Evolutionary conservation across 2,888 invertebrate species (phyloP).

Genomic region (Eupelmus urozonus): DNA sequence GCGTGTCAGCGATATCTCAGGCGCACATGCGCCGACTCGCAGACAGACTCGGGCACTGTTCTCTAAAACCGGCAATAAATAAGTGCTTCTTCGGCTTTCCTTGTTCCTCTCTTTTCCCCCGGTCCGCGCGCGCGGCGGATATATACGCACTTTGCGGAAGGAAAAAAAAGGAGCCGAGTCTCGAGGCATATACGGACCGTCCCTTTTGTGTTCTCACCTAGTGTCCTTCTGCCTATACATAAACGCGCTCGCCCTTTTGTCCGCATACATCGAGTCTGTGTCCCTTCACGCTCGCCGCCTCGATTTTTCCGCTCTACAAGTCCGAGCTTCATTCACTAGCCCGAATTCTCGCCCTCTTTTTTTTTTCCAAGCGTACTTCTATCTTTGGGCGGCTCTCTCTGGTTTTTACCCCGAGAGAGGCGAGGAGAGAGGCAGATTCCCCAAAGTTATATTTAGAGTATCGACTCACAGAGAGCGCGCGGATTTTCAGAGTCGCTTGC

Average conservation of each 20-base stretch:
- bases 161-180: neutral
- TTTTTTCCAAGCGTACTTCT: slow-evolving; percentile 48
- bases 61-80: slow-evolving; percentile 66
- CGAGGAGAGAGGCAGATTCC: slow-evolving; percentile 1
- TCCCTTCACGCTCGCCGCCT: slow-evolving; percentile 5
- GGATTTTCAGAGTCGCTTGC: neutral
- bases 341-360: slow-evolving; percentile 42
- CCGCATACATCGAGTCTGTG: neutral
- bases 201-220: slow-evolving; percentile 29
- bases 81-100: slow-evolving; percentile 49
- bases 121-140: too few relatives aligned
- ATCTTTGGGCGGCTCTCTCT: slow-evolving; percentile 48
- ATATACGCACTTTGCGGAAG: too few relatives aligned
- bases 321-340: slow-evolving; percentile 28
- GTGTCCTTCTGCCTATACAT: slow-evolving; percentile 22
- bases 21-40: neutral
- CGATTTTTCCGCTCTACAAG: slow-evolving; percentile 53
- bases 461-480: slow-evolving; percentile 41
- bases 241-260: neutral
- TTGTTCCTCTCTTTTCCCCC: slow-evolving; percentile 27
- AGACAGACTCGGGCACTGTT: slow-evolving; percentile 62
- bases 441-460: slow-evolving; percentile 52
- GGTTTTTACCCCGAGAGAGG: slow-evolving; percentile 22
- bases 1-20: slow-evolving; percentile 67
- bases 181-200: neutral